Evolutionary conservation across 2,113 vertebrate genomes (phyloP).

Genomic region (Ameiurus melas): DNA sequence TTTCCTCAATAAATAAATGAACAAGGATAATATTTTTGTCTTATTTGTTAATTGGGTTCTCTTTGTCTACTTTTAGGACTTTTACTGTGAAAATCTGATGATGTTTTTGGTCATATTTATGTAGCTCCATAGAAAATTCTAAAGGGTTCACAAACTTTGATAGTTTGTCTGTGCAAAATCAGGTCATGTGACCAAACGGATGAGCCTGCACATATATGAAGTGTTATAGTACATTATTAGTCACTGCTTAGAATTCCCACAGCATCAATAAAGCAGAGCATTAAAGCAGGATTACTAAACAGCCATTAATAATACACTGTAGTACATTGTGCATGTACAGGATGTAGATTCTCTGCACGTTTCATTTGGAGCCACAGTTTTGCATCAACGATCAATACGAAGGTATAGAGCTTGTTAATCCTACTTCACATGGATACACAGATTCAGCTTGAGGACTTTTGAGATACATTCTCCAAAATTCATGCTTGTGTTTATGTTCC

Average conservation of each 20-base stretch:
- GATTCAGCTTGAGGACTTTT: background rate
- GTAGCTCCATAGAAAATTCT: no score
- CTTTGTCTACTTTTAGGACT: no score
- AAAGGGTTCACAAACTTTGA: no score
- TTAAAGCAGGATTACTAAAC: background rate
- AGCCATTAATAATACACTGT: conserved; percentile 20
- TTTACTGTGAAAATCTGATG: no score
- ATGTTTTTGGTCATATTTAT: no score
- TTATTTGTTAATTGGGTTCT: no score
- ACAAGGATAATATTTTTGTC: no score
- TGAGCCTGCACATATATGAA: background rate
- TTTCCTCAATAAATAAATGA: no score
- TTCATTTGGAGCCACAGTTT: background rate
- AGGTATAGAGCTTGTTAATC: background rate
- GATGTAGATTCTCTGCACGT: background rate
- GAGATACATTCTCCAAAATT: background rate
- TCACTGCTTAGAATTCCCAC: background rate
- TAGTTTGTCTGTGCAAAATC: no score
- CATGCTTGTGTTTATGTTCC: background rate
- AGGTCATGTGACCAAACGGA: no score
- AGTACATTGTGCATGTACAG: background rate
- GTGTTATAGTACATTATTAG: background rate
- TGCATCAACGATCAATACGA: background rate
- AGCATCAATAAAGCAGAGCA: background rate
- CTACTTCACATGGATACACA: no score